Evolutionary conservation across 2,113 vertebrate species (phyloP).

Genomic region (Aramus guarauna): DNA sequence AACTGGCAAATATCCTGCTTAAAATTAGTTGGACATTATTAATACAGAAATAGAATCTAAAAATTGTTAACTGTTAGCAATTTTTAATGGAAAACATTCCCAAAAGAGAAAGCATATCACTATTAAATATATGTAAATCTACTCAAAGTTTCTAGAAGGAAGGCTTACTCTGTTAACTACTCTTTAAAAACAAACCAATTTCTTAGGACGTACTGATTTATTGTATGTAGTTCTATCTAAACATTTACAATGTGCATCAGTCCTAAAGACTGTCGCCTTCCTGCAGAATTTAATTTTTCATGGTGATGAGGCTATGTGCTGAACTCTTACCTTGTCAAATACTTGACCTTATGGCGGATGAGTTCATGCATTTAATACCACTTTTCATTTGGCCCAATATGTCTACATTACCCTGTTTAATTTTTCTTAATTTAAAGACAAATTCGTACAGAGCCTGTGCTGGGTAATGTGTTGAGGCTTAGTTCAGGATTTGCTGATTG

Average conservation of each 20-base stretch:
- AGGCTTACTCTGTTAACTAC: not conserved
- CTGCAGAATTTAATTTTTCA: not conserved
- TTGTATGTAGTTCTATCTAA: not conserved
- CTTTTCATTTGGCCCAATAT: not conserved
- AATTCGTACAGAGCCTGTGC: not conserved
- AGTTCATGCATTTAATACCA: not conserved
- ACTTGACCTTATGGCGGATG: not conserved
- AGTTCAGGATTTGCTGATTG: not conserved
- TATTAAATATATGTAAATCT: not conserved
- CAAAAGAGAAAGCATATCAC: not conserved
- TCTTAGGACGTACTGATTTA: not conserved
- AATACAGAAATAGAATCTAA: not conserved
- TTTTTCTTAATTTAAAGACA: not conserved
- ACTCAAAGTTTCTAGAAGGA: not conserved
- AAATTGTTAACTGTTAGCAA: not conserved
- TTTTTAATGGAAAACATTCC: not conserved
- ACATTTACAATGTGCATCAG: not conserved
- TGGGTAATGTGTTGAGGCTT: not conserved
- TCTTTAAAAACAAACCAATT: not conserved
- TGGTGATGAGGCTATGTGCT: not conserved
- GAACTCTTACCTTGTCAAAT: not conserved
- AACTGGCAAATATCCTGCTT: not conserved
- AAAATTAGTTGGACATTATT: not conserved
- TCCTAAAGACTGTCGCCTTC: not conserved
- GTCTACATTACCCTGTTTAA: not conserved